Evolutionary conservation across 2,797 vertebrate genomes (phyloP), one percentile per base, ranked within the genome.

Genomic region (Tachyglossus aculeatus): DNA sequence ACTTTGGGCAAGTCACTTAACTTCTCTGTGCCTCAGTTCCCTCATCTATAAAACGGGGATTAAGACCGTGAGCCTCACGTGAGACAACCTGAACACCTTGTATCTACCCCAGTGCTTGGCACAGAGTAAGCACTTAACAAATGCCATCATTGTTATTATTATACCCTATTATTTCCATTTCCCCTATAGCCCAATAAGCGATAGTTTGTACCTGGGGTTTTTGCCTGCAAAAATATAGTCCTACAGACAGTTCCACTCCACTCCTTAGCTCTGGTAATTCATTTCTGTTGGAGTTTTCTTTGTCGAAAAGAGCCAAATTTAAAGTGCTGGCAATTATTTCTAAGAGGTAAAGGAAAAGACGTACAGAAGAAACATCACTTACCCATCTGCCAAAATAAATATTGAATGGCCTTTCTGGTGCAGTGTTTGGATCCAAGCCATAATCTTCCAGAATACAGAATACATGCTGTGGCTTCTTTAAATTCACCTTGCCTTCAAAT

Each of bases 301-400:
- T 10, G 32, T 22, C 9, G 32, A 36, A 52, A 27, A 63, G 8
- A 61, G 25, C 73, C 19, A 39, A 66, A 69, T 40, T 18, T 21
- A 50, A 47, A 72, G 22, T 5, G 6, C 22, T n/a, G 59, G 13
- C 3, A 32, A n/a, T 65, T 11, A 21, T 10, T 21, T 61, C 53
- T 22, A n/a, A 62, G 52, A 72, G 38, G 73, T 62, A 72, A 38
- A 51, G 77, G 77, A 5, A 3, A 27, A 83, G 54, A 63, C 2
- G 63, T 45, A 47, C 5, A 10, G 52, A 78, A 75, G 76, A 38
- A 53, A 70, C 15, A 74, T 13, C 44, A 90, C 96, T 92, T 82
- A 99, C 98, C 97, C 97, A 98, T 96, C 98, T 94, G 63, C 98
- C 97, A 88, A 99, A 99, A 90, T 96, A 99, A 45, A 98, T 76